Base-by-base conservation (phyloP, 2,797 vertebrate species). In the Gambusia yucatana region DNA sequence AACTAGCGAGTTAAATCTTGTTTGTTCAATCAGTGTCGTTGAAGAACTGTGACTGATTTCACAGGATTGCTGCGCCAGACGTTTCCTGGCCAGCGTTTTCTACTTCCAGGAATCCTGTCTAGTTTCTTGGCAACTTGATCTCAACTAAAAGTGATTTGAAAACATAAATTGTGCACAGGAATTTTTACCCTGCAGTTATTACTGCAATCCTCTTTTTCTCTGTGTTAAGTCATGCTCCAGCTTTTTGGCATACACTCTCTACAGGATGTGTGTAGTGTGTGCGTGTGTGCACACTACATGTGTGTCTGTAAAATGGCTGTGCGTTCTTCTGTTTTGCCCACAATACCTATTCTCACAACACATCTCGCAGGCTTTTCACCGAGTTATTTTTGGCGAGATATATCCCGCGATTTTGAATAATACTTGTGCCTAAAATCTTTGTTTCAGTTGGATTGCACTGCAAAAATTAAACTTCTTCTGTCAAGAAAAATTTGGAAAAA, bases 1-100 rank as follows among this genome's bases (percentile, higher is more conserved):
- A n/a, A 5, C 28, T 63, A 80, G 71, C 28, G 10, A 76, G n/a
- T 61, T 30, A 72, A 8, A 50, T 59, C 44, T 75, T 52, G n/a
- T 71, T 82, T 69, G 5, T 61, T 73, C 25, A 55, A 16, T 69
- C 59, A 61, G 43, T 1, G 28, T 30, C 59, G 33, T 5, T 33
- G 55, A 44, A 73, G 2, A 36, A 59, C 33, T 16, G 14, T 70
- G 10, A 25, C 46, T 6, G 28, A 71, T 82, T 78, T 63, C 17
- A 36, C 50, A 61, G 20, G n/a, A 61, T 71, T 63, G 16, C 25
- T 36, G n/a, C 28, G 65, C 65, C 33, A 71, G 55, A 63, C 22
- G 3, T 59, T 63, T 71, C 36, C 61, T 71, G 65, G 43, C 76
- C 14, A 20, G 43, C 11, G 71, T 33, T 43, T 52, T 25, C 13